A percentile compares a stretch with the other conserved stretches of the same genome.
Evolutionary conservation across 1,140 invertebrate species (phyloP).

Genomic region (Linepithema humile): DNA sequence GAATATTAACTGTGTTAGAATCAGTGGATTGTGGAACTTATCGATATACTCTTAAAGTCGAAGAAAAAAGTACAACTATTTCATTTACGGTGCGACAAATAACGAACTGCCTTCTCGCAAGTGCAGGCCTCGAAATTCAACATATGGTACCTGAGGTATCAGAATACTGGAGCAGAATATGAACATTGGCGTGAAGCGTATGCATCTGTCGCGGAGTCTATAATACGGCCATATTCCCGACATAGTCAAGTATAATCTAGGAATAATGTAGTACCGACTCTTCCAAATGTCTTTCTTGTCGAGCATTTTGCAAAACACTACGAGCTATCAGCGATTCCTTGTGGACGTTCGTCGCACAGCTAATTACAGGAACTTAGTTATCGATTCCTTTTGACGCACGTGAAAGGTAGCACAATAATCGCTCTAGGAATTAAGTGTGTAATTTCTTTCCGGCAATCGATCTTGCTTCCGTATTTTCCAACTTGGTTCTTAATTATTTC

Average conservation of each 20-base stretch:
- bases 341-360: neutral
- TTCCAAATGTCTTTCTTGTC: constrained; percentile 28
- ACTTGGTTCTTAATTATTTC: neutral
- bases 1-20: neutral
- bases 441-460: constrained; percentile 8
- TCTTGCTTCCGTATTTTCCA: neutral
- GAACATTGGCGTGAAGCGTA: constrained; percentile 14
- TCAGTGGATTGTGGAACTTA: neutral
- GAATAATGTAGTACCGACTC: constrained; percentile 1
- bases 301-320: constrained; percentile 5
- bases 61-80: neutral
- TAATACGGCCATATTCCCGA: constrained; percentile 13
- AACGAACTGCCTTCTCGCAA: neutral
- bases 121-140: neutral
- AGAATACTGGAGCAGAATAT: constrained; percentile 18
- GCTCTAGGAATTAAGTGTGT: neutral
- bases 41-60: neutral
- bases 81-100: neutral
- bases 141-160: constrained; percentile 14
- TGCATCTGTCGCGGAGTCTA: neutral
- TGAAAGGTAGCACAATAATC: neutral
- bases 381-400: constrained; percentile 19
- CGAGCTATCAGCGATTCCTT: constrained; percentile 6
- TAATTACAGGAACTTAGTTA: constrained; percentile 7
- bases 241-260: neutral